phyloP scores from a whole-genome alignment of 2,113 vertebrate species.

The Pterophyllum scalare region DNA sequence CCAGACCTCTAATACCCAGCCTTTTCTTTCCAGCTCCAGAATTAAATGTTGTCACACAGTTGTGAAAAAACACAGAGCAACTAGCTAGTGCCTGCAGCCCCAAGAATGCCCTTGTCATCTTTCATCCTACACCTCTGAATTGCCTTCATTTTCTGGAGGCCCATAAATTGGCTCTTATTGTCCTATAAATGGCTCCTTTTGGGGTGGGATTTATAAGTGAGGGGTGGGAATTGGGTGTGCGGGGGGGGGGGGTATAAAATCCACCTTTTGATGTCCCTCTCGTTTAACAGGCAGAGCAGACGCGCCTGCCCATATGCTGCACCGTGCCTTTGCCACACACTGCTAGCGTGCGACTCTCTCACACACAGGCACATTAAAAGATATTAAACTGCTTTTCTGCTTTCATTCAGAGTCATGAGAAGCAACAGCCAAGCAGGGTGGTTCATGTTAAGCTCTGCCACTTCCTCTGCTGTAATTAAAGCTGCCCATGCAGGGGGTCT shows the following conservation, averaged over 20 bases:
- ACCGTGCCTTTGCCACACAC: constrained; percentile 57
- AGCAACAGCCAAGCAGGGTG: constrained; percentile 62
- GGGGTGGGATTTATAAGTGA: constrained; percentile 74
- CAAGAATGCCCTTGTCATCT: constrained; percentile 73
- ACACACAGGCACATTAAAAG: constrained; percentile 69
- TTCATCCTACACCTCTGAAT: constrained; percentile 75
- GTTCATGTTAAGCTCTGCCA: constrained; percentile 63
- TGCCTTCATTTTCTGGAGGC: constrained; percentile 75
- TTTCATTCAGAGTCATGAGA: constrained; percentile 75
- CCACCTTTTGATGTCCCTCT: constrained; percentile 74
- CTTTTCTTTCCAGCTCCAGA: constrained; percentile 25
- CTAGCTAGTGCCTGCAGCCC: constrained; percentile 35
- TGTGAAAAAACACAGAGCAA: constrained; percentile 57
- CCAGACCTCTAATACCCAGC: background rate
- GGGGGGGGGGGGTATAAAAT: constrained; percentile 46
- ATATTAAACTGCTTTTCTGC: constrained; percentile 73
- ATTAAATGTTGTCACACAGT: constrained; percentile 11
- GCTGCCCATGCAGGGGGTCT: constrained; percentile 58
- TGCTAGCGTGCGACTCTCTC: constrained; percentile 56
- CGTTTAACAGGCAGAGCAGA: constrained; percentile 66
- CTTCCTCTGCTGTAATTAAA: constrained; percentile 75
- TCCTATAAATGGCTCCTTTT: constrained; percentile 79
- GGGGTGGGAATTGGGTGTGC: constrained; percentile 56
- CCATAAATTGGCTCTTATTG: constrained; percentile 76
- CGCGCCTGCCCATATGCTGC: constrained; percentile 65